Percentiles rank a stretch among this genome's conserved stretches.
phyloP scores from a whole-genome alignment of 2,797 vertebrate genomes.

The Huso huso region DNA sequence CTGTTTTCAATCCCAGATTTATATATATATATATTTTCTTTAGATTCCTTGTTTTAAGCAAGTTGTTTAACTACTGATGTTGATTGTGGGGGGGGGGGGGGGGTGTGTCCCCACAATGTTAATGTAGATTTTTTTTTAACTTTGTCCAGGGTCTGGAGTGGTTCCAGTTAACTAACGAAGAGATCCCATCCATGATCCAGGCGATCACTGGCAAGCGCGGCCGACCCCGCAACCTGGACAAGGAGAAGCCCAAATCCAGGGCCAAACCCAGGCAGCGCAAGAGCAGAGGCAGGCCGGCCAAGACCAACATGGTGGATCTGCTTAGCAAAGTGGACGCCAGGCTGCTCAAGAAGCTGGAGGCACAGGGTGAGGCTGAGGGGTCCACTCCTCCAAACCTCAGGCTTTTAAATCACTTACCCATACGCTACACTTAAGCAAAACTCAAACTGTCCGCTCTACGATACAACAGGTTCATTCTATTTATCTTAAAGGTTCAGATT shows the following conservation, averaged over 20 bases:
- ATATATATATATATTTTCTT: no score
- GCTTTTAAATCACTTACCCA: no score
- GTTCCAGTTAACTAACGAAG: slow-evolving; percentile 79
- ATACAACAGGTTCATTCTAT: no score
- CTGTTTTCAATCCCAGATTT: no score
- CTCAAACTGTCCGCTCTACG: no score
- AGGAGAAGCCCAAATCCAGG: slow-evolving; percentile 48
- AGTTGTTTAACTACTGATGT: no score
- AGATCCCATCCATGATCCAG: slow-evolving; percentile 91
- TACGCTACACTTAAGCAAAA: no score
- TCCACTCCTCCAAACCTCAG: no score
- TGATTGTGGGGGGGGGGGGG: no score
- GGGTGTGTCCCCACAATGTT: no score
- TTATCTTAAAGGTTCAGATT: no score
- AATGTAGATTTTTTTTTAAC: not conserved
- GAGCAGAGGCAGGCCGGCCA: slow-evolving; percentile 84
- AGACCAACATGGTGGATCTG: slow-evolving; percentile 74
- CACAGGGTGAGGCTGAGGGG: slow-evolving; percentile 64
- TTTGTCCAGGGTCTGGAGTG: slow-evolving; percentile 72
- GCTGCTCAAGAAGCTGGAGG: slow-evolving; percentile 73
- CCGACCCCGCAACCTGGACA: slow-evolving; percentile 85
- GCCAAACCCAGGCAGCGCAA: slow-evolving; percentile 37
- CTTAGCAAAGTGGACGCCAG: slow-evolving; percentile 82
- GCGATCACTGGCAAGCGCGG: slow-evolving; percentile 92
- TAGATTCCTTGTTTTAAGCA: no score